A percentile compares a stretch with the other conserved stretches of the same genome.
Conservation (phyloP, 1,140 invertebrate species). For the Cyphomyrmex costatus region DNA sequence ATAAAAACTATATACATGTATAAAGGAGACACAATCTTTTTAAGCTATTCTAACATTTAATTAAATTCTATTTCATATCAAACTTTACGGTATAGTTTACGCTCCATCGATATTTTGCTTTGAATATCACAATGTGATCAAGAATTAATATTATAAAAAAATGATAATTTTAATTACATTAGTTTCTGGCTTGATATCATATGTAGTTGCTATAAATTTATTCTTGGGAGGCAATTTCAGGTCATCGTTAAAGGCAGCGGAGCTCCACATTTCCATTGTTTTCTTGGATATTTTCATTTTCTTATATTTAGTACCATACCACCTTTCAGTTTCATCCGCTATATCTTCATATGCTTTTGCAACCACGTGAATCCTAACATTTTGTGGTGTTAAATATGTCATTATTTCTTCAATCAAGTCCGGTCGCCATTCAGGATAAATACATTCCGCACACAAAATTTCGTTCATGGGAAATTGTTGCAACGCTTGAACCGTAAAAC, state of each 20-base stretch:
- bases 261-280: slow-evolving; percentile 91
- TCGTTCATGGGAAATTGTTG: slow-evolving; percentile 95
- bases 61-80: background rate
- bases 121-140: background rate
- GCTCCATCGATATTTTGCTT: background rate
- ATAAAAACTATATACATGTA: no score
- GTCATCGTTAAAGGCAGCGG: slow-evolving; percentile 88
- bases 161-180: slow-evolving; percentile 71
- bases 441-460: slow-evolving; percentile 91
- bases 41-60: background rate
- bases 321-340: slow-evolving; percentile 91
- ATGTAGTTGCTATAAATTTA: slow-evolving; percentile 96
- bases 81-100: background rate
- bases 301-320: slow-evolving; percentile 97
- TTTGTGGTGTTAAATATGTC: slow-evolving; percentile 92
- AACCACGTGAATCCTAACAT: slow-evolving; percentile 92
- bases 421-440: slow-evolving; percentile 94
- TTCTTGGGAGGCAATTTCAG: slow-evolving; percentile 94
- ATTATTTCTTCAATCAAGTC: slow-evolving; percentile 93
- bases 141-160: slow-evolving; percentile 19
- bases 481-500: slow-evolving; percentile 88
- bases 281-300: slow-evolving; percentile 90
- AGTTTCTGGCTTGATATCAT: slow-evolving; percentile 90
- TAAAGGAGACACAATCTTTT: background rate
- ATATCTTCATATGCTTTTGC: slow-evolving; percentile 91